A percentile compares a stretch with the other conserved stretches of the same genome.
Evolutionary conservation across 2,113 vertebrate genomes (phyloP).

Genomic region (Regulus satrapa): DNA sequence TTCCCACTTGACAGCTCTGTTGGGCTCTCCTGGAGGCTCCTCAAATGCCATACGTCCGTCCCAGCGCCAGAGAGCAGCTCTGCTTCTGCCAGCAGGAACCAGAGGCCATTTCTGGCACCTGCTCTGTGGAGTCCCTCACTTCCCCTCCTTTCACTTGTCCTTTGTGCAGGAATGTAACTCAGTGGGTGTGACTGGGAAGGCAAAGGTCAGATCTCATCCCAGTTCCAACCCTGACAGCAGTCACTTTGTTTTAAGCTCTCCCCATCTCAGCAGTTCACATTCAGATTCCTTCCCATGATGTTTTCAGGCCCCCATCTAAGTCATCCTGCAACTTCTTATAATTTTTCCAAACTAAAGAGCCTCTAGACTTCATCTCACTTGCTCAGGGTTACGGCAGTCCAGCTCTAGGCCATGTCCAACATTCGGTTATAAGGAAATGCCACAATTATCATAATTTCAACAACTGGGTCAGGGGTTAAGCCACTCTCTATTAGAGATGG

Average conservation of each 20-base stretch:
- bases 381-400: not conserved
- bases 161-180: not conserved
- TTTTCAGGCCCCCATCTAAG: not conserved
- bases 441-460: not conserved
- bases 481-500: not conserved
- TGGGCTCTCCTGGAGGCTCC: not conserved
- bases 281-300: not conserved
- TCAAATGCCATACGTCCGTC: not conserved
- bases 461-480: not conserved
- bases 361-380: not conserved
- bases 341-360: not conserved
- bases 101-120: not conserved
- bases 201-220: not conserved
- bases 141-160: not conserved
- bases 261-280: not conserved
- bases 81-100: not conserved
- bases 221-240: not conserved
- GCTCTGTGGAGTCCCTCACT: not conserved
- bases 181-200: not conserved
- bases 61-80: not conserved
- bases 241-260: not conserved
- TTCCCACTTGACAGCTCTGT: not conserved
- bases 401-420: accelerated
- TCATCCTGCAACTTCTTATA: not conserved
- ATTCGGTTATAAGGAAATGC: not conserved